phyloP scores from a whole-genome alignment of 2,888 invertebrate genomes.

The Acleris emargana region DNA sequence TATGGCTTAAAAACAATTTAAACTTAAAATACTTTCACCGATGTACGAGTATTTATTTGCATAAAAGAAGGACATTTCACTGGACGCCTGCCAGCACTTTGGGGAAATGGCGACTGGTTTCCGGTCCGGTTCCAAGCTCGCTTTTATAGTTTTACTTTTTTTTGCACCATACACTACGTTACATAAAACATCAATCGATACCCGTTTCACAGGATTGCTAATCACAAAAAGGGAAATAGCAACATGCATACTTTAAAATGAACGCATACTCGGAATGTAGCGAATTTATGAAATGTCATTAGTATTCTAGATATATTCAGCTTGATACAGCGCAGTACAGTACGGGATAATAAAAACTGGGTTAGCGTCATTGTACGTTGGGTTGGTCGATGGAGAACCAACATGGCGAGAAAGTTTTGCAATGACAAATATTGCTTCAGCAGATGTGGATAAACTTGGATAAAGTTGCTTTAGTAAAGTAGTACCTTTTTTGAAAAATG shows the following conservation, averaged over 20 bases:
- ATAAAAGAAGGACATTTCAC: slow-evolving; percentile 42
- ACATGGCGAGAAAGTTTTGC: slow-evolving; percentile 1
- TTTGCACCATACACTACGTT: not conserved
- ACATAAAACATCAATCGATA: slow-evolving; percentile 17
- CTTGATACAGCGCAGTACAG: not conserved
- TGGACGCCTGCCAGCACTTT: slow-evolving; percentile 52
- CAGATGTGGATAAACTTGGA: not conserved
- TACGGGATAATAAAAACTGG: slow-evolving; percentile 16
- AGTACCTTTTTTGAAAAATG: too few relatives aligned
- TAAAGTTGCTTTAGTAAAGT: not conserved
- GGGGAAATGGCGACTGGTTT: slow-evolving; percentile 28
- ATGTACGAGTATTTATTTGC: slow-evolving; percentile 34
- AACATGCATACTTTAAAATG: slow-evolving; percentile 3
- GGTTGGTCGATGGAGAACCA: slow-evolving; percentile 8
- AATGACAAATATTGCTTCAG: not conserved
- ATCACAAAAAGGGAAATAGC: slow-evolving; percentile 7
- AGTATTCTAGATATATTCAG: slow-evolving; percentile 6
- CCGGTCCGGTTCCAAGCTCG: slow-evolving; percentile 6
- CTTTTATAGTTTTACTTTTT: slow-evolving; percentile 4
- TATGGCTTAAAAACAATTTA: slow-evolving; percentile 23
- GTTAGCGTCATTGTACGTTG: slow-evolving; percentile 12
- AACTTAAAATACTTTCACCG: slow-evolving; percentile 48
- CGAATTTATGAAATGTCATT: slow-evolving; percentile 24
- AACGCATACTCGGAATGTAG: slow-evolving; percentile 13
- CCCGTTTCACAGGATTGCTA: not conserved